phyloP scores from a whole-genome alignment of 2,888 invertebrate genomes.

The Chironomus riparius region DNA sequence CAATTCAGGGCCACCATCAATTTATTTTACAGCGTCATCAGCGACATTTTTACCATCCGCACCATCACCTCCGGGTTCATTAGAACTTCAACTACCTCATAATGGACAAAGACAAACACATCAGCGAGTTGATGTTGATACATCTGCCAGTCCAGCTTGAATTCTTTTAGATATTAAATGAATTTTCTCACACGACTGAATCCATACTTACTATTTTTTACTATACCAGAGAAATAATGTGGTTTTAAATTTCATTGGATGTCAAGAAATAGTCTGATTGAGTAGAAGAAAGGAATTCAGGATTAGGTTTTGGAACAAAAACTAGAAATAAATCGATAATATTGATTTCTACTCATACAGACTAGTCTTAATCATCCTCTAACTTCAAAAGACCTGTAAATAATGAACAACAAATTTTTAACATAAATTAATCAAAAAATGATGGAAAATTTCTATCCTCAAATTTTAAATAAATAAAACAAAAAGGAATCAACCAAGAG shows the following conservation, averaged over 20 bases:
- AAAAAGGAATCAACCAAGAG: neutral
- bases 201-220: too few relatives aligned
- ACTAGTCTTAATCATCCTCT: too few relatives aligned
- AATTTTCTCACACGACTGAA: neutral
- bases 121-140: neutral
- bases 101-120: neutral
- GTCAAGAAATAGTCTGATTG: neutral
- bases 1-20: slow-evolving; percentile 40
- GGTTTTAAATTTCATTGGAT: neutral
- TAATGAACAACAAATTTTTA: neutral
- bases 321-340: too few relatives aligned
- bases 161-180: neutral
- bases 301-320: too few relatives aligned
- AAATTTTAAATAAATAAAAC: neutral
- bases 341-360: too few relatives aligned
- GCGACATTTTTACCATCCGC: slow-evolving; percentile 4
- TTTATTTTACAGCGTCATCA: slow-evolving; percentile 17
- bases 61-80: neutral
- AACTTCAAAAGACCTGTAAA: neutral
- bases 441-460: too few relatives aligned
- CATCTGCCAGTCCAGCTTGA: neutral
- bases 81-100: slow-evolving; percentile 8
- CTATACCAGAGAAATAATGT: too few relatives aligned
- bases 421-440: neutral
- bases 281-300: neutral